phyloP scores from a whole-genome alignment of 2,888 invertebrate genomes.

The Cheilosia urbana region DNA sequence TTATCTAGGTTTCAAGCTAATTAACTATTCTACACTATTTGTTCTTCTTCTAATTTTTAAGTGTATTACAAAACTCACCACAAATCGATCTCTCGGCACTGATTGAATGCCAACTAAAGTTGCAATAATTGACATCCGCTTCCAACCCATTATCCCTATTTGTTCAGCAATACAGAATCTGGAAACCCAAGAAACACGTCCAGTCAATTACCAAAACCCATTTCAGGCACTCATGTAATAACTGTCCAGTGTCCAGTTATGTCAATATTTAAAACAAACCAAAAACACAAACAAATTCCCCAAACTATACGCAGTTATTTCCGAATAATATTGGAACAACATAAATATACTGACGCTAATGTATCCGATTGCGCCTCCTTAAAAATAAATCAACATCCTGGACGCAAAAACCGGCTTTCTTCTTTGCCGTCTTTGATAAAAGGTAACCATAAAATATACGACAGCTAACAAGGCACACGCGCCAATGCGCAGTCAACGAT shows the following conservation, averaged over 20 bases:
- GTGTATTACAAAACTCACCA: no score
- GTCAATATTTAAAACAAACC: constrained; percentile 8
- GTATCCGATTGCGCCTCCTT: constrained; percentile 46
- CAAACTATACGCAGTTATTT: not conserved
- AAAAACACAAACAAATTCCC: not conserved
- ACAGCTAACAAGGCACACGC: constrained; percentile 58
- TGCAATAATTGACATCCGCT: no score
- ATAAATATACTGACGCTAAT: constrained; percentile 24
- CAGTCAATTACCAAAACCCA: no score
- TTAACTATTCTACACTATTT: no score
- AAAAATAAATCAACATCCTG: constrained; percentile 46
- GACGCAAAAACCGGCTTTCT: constrained; percentile 21
- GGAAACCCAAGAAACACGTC: no score
- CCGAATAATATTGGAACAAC: constrained; percentile 20
- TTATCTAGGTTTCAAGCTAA: no score
- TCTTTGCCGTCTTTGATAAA: constrained; percentile 35
- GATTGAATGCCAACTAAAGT: no score
- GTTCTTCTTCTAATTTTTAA: no score
- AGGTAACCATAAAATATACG: constrained; percentile 25
- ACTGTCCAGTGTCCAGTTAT: constrained; percentile 13
- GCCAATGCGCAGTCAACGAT: constrained; percentile 42
- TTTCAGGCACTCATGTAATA: no score
- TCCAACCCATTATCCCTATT: no score
- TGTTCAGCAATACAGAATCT: no score
- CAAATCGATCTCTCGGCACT: no score